These are phyloP conservation scores for Mechanitis messenoides DNA, from an alignment of 2,888 invertebrate species.

Conservation along the genomic window DNA sequence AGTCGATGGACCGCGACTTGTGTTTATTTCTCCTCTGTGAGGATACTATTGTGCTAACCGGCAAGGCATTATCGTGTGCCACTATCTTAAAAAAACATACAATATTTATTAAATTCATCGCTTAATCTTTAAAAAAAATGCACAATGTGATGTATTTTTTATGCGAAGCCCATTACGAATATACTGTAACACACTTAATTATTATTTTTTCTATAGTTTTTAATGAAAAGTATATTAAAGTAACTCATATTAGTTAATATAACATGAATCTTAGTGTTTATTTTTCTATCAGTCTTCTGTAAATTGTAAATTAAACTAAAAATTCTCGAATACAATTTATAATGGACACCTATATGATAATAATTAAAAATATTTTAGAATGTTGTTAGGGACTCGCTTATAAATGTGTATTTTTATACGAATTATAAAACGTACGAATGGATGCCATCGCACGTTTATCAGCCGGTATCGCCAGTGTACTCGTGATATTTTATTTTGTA, in stretches of 20 bases:
- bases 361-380: constrained; percentile 27
- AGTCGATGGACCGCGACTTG: constrained; percentile 12
- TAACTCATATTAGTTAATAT: constrained; percentile 26
- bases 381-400: constrained; percentile 29
- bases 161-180: background rate
- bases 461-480: constrained; percentile 31
- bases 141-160: background rate
- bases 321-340: constrained; percentile 7
- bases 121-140: constrained; percentile 9
- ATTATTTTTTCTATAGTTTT: background rate
- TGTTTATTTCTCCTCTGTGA: constrained; percentile 45
- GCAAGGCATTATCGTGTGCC: constrained; percentile 1
- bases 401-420: constrained; percentile 42
- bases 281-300: constrained; percentile 60
- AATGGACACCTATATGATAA: constrained; percentile 5
- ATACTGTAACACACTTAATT: background rate
- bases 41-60: constrained; percentile 31
- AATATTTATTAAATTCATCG: constrained; percentile 3
- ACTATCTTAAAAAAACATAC: background rate
- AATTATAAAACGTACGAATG: constrained; percentile 25
- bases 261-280: constrained; percentile 41
- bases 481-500: constrained; percentile 45
- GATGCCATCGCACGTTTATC: constrained; percentile 25
- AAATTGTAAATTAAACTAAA: constrained; percentile 30
- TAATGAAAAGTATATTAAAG: constrained; percentile 35